phyloP scores from a whole-genome alignment of 1,140 invertebrate genomes.

The Drosophila elegans region DNA sequence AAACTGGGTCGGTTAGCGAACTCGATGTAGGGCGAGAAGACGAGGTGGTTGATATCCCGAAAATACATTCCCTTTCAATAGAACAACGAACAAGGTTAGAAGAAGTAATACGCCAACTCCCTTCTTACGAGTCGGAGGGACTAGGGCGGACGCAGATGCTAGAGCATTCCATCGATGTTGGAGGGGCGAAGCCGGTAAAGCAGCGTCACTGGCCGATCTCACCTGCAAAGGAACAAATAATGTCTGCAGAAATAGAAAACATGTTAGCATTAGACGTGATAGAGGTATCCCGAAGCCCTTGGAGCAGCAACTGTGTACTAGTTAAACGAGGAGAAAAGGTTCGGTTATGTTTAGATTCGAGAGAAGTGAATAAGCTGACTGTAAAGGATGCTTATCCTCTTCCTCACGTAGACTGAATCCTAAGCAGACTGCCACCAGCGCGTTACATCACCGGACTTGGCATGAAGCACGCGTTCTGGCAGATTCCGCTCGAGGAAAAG shows the following conservation, averaged over 20 bases:
- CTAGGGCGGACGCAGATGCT: conserved; percentile 17
- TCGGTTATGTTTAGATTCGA: background rate
- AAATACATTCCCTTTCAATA: too few species aligned
- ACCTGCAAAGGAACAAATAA: conserved; percentile 11
- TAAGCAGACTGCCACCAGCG: too few species aligned
- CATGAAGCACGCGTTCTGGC: too few species aligned
- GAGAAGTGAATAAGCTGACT: background rate
- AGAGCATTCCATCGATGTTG: conserved; percentile 20
- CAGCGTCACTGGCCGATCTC: conserved; percentile 35
- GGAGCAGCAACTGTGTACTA: conserved; percentile 34
- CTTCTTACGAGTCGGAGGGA: too few species aligned
- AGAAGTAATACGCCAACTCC: background rate
- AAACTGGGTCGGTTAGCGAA: background rate
- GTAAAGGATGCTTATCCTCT: too few species aligned
- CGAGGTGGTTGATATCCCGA: background rate
- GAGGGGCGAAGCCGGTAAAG: conserved; percentile 5
- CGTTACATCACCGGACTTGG: too few species aligned
- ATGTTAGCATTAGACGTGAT: background rate
- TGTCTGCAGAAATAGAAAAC: conserved; percentile 13
- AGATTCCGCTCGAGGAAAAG: too few species aligned
- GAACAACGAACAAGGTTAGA: background rate
- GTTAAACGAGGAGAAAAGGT: conserved; percentile 9
- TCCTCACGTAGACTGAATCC: too few species aligned
- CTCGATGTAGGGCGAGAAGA: conserved; percentile 6
- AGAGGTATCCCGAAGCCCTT: conserved; percentile 23